Percentiles rank a stretch among this genome's conserved stretches.
Evolutionary conservation across 2,113 vertebrate genomes (phyloP).

Genomic region (Odobenus rosmarus): DNA sequence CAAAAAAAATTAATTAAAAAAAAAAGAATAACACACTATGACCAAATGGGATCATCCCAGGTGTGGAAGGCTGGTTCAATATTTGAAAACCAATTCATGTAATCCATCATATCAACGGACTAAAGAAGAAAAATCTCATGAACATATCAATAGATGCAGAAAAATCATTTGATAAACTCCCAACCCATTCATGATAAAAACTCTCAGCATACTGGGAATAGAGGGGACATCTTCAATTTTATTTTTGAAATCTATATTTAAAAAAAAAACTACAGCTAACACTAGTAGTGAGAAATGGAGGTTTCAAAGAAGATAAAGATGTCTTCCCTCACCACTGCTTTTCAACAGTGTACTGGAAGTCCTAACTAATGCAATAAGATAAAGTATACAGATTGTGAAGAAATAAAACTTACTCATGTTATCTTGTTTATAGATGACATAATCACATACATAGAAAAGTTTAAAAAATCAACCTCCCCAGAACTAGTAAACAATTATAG

Average conservation of each 20-base stretch:
- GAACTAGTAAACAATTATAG: neutral
- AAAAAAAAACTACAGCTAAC: neutral
- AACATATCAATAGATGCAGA: neutral
- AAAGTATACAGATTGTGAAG: neutral
- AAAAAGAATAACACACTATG: neutral
- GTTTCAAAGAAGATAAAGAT: neutral
- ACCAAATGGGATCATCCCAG: neutral
- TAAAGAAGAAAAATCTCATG: neutral
- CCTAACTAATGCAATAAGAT: neutral
- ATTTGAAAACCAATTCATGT: neutral
- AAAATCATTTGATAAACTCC: neutral
- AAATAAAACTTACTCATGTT: neutral
- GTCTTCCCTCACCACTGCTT: neutral
- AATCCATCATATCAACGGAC: neutral
- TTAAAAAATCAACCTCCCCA: neutral
- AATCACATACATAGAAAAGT: neutral
- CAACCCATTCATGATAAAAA: neutral
- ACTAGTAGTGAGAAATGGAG: neutral
- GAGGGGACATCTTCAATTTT: neutral
- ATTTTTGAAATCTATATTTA: neutral
- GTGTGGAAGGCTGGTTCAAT: neutral
- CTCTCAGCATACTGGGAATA: neutral
- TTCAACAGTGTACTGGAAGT: neutral
- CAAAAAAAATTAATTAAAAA: too few species aligned
- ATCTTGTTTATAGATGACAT: neutral